phyloP scores from a whole-genome alignment of 2,888 invertebrate species.

The Molorchus minor region DNA sequence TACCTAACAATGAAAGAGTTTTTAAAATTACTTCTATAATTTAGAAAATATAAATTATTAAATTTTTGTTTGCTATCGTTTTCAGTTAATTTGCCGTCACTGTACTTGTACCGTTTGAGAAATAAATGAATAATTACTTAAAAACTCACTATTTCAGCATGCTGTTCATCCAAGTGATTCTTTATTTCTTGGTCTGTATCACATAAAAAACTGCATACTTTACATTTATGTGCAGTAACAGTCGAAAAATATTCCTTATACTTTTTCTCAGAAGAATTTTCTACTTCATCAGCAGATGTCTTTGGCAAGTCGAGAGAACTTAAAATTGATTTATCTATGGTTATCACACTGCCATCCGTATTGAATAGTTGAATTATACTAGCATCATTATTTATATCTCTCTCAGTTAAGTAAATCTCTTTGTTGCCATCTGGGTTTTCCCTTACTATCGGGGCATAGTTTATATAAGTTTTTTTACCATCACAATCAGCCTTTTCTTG shows the following conservation, averaged over 20 bases:
- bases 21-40: too few species aligned
- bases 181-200: slow-evolving; percentile 53
- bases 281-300: not conserved
- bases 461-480: slow-evolving; percentile 26
- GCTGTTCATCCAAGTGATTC: slow-evolving; percentile 51
- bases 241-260: slow-evolving; percentile 49
- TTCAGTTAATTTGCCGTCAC: too few species aligned
- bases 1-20: too few species aligned
- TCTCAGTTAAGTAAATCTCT: slow-evolving; percentile 32
- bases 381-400: slow-evolving; percentile 33
- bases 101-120: too few species aligned
- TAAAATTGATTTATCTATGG: slow-evolving; percentile 39
- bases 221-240: slow-evolving; percentile 58
- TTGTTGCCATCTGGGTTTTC: slow-evolving; percentile 29
- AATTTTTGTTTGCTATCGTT: too few species aligned
- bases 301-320: slow-evolving; percentile 32
- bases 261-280: slow-evolving; percentile 18
- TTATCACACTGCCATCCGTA: slow-evolving; percentile 48
- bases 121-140: too few species aligned
- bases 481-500: slow-evolving; percentile 3
- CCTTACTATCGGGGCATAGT: slow-evolving; percentile 31
- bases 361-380: slow-evolving; percentile 50
- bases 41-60: too few species aligned
- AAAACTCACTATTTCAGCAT: slow-evolving; percentile 45
- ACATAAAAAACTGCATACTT: slow-evolving; percentile 55